Percentiles rank a stretch among this genome's conserved stretches.
Conservation (phyloP, 2,797 vertebrate species). For the Trachops cirrhosus region DNA sequence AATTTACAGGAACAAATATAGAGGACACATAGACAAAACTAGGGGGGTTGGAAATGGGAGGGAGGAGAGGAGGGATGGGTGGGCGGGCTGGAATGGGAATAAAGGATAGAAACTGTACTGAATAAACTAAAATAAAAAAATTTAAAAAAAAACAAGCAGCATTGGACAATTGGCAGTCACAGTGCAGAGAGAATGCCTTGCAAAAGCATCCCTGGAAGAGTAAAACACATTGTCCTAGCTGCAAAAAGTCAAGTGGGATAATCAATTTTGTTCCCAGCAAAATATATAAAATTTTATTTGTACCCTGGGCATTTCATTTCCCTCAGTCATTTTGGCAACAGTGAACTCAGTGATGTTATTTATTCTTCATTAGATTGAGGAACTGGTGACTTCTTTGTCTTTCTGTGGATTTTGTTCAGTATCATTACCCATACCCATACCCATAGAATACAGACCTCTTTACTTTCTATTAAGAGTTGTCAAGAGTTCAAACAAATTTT, state of each 20-base stretch:
- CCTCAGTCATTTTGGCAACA: not conserved
- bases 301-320: not conserved
- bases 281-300: not conserved
- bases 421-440: not conserved
- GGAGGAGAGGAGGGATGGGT: too few relatives aligned
- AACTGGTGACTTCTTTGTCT: not conserved
- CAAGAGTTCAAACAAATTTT: slow-evolving; percentile 15
- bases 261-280: not conserved
- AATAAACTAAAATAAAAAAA: too few relatives aligned
- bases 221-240: not conserved
- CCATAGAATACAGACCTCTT: not conserved
- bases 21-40: too few relatives aligned
- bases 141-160: too few relatives aligned
- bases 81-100: too few relatives aligned
- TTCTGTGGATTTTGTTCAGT: not conserved
- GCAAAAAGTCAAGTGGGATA: not conserved
- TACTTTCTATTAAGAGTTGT: not conserved
- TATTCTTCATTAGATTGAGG: not conserved
- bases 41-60: too few relatives aligned
- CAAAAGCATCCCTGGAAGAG: not conserved
- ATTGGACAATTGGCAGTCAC: not conserved
- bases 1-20: too few relatives aligned
- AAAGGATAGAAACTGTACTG: too few relatives aligned
- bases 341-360: not conserved
- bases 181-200: not conserved